These are phyloP conservation scores for Acomys russatus DNA, from an alignment of 2,797 vertebrate species.

Conservation along the genomic window DNA sequence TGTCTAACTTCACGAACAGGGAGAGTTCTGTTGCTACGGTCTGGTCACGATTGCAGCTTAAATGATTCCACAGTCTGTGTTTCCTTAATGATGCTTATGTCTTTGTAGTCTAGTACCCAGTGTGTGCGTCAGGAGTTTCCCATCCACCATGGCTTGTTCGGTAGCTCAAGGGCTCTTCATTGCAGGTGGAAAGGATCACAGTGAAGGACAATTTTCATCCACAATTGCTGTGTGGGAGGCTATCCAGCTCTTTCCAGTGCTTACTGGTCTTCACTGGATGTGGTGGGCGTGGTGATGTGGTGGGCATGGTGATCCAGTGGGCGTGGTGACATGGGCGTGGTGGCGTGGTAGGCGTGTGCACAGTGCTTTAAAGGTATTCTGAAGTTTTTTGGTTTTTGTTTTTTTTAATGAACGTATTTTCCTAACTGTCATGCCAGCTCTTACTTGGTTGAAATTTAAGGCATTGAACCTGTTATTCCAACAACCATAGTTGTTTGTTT, in stretches of 20 bases:
- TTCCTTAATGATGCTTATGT: conserved; percentile 42
- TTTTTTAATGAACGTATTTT: conserved; percentile 53
- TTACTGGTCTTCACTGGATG: not conserved
- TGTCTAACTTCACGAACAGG: not conserved
- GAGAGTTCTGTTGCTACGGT: not conserved
- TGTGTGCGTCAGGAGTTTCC: conserved; percentile 27
- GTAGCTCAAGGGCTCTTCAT: not conserved
- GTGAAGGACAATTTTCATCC: not conserved
- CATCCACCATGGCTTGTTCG: not conserved
- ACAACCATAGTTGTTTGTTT: conserved; percentile 40
- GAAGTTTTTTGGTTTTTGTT: not conserved
- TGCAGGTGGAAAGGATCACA: not conserved
- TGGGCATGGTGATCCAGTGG: not conserved
- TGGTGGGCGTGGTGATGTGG: not conserved
- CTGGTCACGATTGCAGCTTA: not conserved
- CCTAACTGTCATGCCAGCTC: not conserved
- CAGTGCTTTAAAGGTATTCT: not conserved
- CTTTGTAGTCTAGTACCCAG: not conserved
- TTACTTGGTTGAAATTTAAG: conserved; percentile 39
- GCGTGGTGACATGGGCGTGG: not conserved
- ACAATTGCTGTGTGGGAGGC: not conserved
- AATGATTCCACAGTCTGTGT: not conserved
- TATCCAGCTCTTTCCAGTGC: not conserved
- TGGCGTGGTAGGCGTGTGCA: not conserved
- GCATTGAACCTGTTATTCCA: conserved; percentile 10